Evolutionary conservation across 2,797 vertebrate genomes (phyloP), one percentile per base, ranked within the genome.

Genomic region (Leuciscus waleckii): DNA sequence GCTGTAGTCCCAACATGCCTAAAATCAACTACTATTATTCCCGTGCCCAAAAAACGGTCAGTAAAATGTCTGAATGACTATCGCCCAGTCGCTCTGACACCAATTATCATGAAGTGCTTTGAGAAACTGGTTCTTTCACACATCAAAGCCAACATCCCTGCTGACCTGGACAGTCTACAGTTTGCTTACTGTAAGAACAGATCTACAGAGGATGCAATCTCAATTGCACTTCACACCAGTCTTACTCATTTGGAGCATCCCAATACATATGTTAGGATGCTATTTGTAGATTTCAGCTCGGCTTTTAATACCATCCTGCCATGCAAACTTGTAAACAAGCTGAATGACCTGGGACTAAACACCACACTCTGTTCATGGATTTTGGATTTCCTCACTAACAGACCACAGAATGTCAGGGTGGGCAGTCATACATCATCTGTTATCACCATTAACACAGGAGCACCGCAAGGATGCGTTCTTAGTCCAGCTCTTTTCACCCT

Each of bases 21-120:
- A 9, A 68, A 80, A 68, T 35, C 19, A 13, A 81, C 19, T 19
- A 51, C 63, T 10, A 51, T 37, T 37, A 3, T 35, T 35, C 35
- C 35, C 0, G 35, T 69, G 5, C 65, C 13, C 8, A 23, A 68
- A 68, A 68, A 68, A 1, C 6, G 32, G 35, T 5, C 63, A 69
- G 43, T 81, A 2, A 51, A 19, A 11, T 56, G 74, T 37, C 46
- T 37, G 4, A 51, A 68, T 9, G 19, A 68, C 11, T 51, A 37
- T 41, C 2, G 29, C 41, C 46, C 43, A n/a, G 19, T 81, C 7
- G 65, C 63, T 10, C 9, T 81, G 46, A 81, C 41, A 19, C 26
- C 65, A 51, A n/a, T 69, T 35, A 23, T 51, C 16, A 81, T 54
- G 43, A 81, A 81, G 29, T 69, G 43, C 46, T 51, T 68, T 54